Evolutionary conservation across 2,797 vertebrate genomes (phyloP).

Genomic region (Falco columbarius): DNA sequence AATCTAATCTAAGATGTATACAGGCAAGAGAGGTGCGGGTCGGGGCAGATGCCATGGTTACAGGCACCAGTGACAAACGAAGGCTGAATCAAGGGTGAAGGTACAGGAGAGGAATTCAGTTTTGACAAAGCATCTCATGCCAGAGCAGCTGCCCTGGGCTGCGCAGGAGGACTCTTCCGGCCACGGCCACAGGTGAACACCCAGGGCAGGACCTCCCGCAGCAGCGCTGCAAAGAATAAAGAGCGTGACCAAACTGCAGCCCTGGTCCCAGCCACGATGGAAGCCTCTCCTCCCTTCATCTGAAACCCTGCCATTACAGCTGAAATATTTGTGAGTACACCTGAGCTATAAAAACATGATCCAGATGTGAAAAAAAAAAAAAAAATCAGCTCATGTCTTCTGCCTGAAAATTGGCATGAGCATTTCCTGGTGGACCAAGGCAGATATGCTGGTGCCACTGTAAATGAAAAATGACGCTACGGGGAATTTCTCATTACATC

Average conservation of each 20-base stretch:
- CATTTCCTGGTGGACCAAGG: not conserved
- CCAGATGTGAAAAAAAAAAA: not conserved
- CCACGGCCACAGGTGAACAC: no score
- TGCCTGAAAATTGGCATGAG: not conserved
- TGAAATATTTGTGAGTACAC: not conserved
- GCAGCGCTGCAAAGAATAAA: not conserved
- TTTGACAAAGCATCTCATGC: not conserved
- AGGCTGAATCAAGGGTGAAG: not conserved
- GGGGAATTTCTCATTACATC: not conserved
- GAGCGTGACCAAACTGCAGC: accelerated
- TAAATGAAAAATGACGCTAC: not conserved
- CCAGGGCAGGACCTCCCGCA: not conserved
- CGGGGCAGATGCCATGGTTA: no score
- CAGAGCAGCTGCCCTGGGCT: not conserved
- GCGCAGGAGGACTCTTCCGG: not conserved
- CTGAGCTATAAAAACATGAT: not conserved
- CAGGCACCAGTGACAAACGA: no score
- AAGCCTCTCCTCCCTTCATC: not conserved
- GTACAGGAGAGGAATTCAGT: not conserved
- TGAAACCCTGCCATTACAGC: not conserved
- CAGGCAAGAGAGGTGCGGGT: not conserved
- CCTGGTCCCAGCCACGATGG: not conserved
- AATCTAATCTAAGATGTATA: not conserved
- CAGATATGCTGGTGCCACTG: not conserved
- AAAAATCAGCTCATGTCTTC: not conserved